These are phyloP conservation scores for Lottia gigantea DNA, from an alignment of 2,888 invertebrate genomes.

Conservation along the genomic window DNA sequence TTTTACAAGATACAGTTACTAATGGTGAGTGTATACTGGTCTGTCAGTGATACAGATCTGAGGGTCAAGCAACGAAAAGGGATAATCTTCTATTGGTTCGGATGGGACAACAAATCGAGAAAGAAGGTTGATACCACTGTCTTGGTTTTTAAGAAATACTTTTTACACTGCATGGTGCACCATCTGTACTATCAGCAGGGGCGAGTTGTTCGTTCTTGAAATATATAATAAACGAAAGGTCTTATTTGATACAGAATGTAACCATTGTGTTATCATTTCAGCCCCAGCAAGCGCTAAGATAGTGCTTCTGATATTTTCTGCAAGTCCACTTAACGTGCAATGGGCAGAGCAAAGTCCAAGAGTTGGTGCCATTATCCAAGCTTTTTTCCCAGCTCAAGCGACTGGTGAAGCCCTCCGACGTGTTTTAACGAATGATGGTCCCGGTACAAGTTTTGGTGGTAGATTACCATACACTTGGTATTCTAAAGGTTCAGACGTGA, in stretches of 20 bases:
- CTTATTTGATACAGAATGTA: too few relatives aligned
- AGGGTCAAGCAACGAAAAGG: too few relatives aligned
- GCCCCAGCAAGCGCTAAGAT: slow-evolving; percentile 27
- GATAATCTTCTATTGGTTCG: too few relatives aligned
- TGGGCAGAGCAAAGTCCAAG: slow-evolving; percentile 43
- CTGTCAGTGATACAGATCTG: too few relatives aligned
- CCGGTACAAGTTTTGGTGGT: slow-evolving; percentile 53
- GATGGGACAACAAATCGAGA: too few relatives aligned
- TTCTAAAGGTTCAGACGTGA: slow-evolving; percentile 14
- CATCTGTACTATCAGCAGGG: too few relatives aligned
- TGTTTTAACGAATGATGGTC: slow-evolving; percentile 43
- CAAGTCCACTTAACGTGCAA: slow-evolving; percentile 61
- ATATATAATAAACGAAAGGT: too few relatives aligned
- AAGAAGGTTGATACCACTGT: too few relatives aligned
- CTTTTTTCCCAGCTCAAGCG: slow-evolving; percentile 62
- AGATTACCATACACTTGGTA: slow-evolving; percentile 64
- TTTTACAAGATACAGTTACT: slow-evolving; percentile 46
- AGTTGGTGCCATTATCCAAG: slow-evolving; percentile 47
- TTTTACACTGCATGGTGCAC: too few relatives aligned
- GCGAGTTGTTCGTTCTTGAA: too few relatives aligned
- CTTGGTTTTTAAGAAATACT: too few relatives aligned
- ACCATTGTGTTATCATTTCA: background rate
- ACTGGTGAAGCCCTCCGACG: slow-evolving; percentile 56
- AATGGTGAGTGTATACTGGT: background rate
- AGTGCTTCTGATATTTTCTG: slow-evolving; percentile 57